These are phyloP conservation scores for Onychostruthus taczanowskii DNA, from an alignment of 2,113 vertebrate species.

Conservation along the genomic window DNA sequence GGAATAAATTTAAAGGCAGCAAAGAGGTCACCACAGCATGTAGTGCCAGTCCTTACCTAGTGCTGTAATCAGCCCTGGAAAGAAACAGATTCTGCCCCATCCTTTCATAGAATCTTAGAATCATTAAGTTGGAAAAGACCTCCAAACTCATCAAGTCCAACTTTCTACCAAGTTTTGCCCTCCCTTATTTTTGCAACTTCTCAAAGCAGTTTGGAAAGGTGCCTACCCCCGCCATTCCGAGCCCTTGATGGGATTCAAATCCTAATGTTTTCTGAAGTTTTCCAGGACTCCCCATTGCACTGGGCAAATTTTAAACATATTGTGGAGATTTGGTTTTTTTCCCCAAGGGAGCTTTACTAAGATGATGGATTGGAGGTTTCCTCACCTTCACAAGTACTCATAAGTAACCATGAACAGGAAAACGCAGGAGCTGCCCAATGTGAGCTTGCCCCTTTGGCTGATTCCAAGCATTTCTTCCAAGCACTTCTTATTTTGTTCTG, in stretches of 20 bases:
- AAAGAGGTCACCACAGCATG: constrained; percentile 70
- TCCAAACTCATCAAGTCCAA: not conserved
- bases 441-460: not conserved
- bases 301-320: not conserved
- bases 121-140: not conserved
- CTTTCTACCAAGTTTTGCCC: not conserved
- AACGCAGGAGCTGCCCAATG: not conserved
- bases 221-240: not conserved
- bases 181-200: not conserved
- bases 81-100: not conserved
- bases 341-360: not conserved
- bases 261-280: constrained; percentile 26
- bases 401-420: not conserved
- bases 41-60: constrained; percentile 25
- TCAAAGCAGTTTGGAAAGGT: constrained; percentile 46
- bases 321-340: not conserved
- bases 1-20: not conserved
- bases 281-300: not conserved
- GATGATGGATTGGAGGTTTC: not conserved
- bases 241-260: not conserved
- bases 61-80: constrained; percentile 62
- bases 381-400: not conserved
- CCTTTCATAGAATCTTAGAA: not conserved
- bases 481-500: not conserved
- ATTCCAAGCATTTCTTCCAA: not conserved